These are phyloP conservation scores for Caenorhabditis sp. DNA, from an alignment of 2,888 invertebrate species.

Conservation along the genomic window DNA sequence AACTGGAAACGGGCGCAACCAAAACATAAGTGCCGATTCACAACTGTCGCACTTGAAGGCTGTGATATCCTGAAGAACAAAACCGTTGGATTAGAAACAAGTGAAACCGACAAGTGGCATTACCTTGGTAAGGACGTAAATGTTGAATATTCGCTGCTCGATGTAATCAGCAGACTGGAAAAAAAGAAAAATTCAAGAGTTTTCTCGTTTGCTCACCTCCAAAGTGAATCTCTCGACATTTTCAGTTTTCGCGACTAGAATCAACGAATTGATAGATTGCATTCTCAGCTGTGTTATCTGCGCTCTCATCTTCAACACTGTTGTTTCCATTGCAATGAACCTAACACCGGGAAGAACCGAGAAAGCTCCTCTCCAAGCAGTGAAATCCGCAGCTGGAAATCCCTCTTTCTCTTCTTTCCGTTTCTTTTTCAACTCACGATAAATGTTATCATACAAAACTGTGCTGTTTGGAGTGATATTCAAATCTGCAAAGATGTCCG, in stretches of 20 bases:
- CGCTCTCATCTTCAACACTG: slow-evolving; percentile 62
- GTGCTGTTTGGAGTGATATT: slow-evolving; percentile 92
- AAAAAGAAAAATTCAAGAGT: too few species aligned
- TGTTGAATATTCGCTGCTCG: slow-evolving; percentile 60
- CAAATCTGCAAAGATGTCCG: slow-evolving; percentile 90
- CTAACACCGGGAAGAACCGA: slow-evolving; percentile 57
- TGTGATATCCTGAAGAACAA: slow-evolving; percentile 75
- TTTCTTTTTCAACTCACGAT: slow-evolving; percentile 88
- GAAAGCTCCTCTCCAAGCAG: slow-evolving; percentile 74
- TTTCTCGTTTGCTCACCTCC: too few species aligned
- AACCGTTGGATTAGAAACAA: not conserved
- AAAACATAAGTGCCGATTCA: slow-evolving; percentile 73
- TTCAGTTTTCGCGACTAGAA: slow-evolving; percentile 78
- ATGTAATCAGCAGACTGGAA: slow-evolving; percentile 56
- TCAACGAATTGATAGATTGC: slow-evolving; percentile 71
- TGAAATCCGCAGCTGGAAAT: slow-evolving; percentile 59
- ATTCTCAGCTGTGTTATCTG: slow-evolving; percentile 68
- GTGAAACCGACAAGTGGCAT: not conserved
- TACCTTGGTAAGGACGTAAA: slow-evolving; percentile 67
- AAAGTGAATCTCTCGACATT: slow-evolving; percentile 77
- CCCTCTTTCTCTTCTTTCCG: too few species aligned
- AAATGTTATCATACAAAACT: slow-evolving; percentile 92
- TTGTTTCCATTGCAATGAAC: slow-evolving; percentile 72
- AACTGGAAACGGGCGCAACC: slow-evolving; percentile 75
- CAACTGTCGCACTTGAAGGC: slow-evolving; percentile 81